These are phyloP conservation scores for Acrobasis repandana DNA, from an alignment of 2,888 invertebrate species.

Conservation along the genomic window DNA sequence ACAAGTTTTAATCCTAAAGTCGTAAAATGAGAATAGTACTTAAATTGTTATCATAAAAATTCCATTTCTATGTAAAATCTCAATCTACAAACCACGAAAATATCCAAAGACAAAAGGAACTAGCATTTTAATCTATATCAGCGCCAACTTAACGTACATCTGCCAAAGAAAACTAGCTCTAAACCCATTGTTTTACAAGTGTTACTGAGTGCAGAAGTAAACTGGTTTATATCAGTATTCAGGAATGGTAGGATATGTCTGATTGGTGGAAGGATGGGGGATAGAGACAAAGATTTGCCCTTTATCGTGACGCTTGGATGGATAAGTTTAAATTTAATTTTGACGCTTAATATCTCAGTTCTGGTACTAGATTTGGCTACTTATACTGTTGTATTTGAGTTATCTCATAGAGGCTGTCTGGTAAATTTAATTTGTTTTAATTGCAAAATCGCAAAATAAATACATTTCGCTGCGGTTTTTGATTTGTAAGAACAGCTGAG, in stretches of 20 bases:
- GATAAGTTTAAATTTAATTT: conserved; percentile 61
- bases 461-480: no score
- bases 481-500: no score
- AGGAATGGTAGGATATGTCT: conserved; percentile 52
- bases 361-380: not conserved
- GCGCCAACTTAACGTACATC: conserved; percentile 8
- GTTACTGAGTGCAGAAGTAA: conserved; percentile 3
- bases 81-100: conserved; percentile 21
- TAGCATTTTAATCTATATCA: conserved; percentile 21
- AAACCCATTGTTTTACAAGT: conserved; percentile 11
- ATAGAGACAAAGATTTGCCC: conserved; percentile 62
- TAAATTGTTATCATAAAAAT: conserved; percentile 7
- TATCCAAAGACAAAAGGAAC: conserved; percentile 23
- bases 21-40: not conserved
- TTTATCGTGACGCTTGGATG: conserved; percentile 66
- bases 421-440: no score
- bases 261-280: conserved; percentile 67
- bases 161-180: conserved; percentile 9
- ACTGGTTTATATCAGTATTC: conserved; percentile 62
- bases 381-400: no score
- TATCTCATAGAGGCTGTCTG: no score
- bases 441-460: no score
- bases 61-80: conserved; percentile 23
- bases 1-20: no score
- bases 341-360: conserved; percentile 22